Percentiles rank a stretch among this genome's conserved stretches.
phyloP scores from a whole-genome alignment of 1,140 invertebrate genomes.

The Sitobion miscanthi region DNA sequence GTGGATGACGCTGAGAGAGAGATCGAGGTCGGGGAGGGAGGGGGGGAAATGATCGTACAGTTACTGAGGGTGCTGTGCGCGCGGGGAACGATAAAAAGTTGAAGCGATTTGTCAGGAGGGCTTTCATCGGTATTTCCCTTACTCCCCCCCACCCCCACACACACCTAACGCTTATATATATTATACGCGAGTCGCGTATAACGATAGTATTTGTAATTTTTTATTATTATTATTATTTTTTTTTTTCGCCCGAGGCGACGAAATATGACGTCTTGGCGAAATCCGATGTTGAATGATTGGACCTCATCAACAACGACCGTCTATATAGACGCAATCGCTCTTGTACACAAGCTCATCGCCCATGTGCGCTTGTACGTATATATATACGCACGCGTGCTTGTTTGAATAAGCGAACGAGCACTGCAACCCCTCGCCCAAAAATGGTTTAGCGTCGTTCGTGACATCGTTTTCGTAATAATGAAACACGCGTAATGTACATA shows the following conservation, averaged over 20 bases:
- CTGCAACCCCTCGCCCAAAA: neutral
- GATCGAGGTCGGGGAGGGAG: neutral
- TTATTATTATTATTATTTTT: constrained; percentile 25
- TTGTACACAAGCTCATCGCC: neutral
- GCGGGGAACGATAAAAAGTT: constrained; percentile 49
- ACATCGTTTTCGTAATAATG: constrained; percentile 37
- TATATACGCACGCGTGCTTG: neutral
- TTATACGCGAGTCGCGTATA: neutral
- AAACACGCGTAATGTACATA: neutral
- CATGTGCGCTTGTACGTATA: neutral
- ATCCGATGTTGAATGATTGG: constrained; percentile 55
- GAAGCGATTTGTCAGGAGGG: constrained; percentile 41
- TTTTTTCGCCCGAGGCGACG: neutral
- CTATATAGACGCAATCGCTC: neutral
- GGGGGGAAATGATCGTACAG: neutral
- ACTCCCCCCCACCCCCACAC: neutral
- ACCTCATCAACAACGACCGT: constrained; percentile 51
- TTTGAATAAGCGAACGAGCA: neutral
- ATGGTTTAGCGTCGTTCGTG: neutral
- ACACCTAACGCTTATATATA: too few relatives aligned
- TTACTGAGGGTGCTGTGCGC: neutral
- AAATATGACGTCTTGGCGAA: constrained; percentile 52
- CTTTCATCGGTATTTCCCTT: constrained; percentile 32
- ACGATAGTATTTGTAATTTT: constrained; percentile 34
- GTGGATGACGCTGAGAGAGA: neutral